Evolutionary conservation across 2,888 invertebrate genomes (phyloP).

Genomic region (Nezara viridula): DNA sequence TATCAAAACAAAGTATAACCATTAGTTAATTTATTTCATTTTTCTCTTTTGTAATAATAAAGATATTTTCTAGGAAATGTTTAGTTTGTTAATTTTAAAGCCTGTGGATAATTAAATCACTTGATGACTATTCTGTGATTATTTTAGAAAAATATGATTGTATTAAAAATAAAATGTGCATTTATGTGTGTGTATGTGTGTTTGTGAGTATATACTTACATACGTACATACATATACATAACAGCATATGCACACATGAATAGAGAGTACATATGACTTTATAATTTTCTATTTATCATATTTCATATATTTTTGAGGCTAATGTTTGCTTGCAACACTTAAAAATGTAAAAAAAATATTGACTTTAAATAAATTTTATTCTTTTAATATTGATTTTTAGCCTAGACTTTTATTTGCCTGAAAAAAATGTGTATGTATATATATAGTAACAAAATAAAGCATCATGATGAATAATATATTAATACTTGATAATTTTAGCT

Average conservation of each 20-base stretch:
- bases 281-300: conserved; percentile 20
- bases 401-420: background rate
- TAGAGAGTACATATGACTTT: background rate
- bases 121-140: conserved; percentile 10
- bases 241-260: background rate
- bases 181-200: background rate
- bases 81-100: conserved; percentile 23
- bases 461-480: background rate
- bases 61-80: conserved; percentile 17
- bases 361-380: conserved; percentile 25
- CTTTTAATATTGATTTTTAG: background rate
- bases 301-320: conserved; percentile 20
- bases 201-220: background rate
- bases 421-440: no score
- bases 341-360: conserved; percentile 1
- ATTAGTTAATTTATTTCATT: background rate
- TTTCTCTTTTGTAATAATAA: background rate
- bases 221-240: background rate
- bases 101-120: background rate
- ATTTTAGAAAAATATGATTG: background rate
- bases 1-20: conserved; percentile 26
- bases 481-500: background rate
- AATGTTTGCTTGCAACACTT: conserved; percentile 18
- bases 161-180: background rate
- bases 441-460: background rate